Evolutionary conservation across 2,113 vertebrate species (phyloP).

Genomic region (Uropsilus gracilis): DNA sequence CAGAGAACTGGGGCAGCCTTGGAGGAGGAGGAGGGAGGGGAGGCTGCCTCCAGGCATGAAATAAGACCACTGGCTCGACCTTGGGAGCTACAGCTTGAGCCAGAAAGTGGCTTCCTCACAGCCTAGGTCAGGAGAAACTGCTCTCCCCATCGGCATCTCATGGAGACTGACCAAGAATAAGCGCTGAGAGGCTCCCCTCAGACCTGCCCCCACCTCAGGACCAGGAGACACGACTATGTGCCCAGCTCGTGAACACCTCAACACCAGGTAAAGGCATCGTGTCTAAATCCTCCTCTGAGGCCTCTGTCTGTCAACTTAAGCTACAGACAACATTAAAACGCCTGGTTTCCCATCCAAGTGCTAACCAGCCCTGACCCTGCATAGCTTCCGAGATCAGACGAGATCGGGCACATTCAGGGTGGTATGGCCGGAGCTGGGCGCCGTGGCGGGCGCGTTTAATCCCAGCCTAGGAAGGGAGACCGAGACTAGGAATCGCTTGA

Average conservation of each 20-base stretch:
- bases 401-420: too few relatives aligned
- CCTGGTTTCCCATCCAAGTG: too few relatives aligned
- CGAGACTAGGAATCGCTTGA: too few relatives aligned
- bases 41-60: background rate
- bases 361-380: too few relatives aligned
- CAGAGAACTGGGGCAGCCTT: fast-evolving
- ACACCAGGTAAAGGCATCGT: background rate
- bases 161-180: background rate
- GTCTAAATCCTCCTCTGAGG: too few relatives aligned
- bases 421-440: too few relatives aligned
- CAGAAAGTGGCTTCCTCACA: background rate
- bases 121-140: background rate
- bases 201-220: background rate
- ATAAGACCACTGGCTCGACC: background rate
- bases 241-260: background rate
- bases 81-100: background rate
- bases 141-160: background rate
- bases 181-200: background rate
- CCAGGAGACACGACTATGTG: too few relatives aligned
- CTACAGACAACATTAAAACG: background rate
- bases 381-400: too few relatives aligned
- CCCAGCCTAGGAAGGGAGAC: too few relatives aligned
- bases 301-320: too few relatives aligned
- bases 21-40: background rate
- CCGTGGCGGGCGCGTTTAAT: too few relatives aligned